Conservation (phyloP, 53 echinoderm and acorn worm species). For the Temnopleurus reevesii region DNA sequence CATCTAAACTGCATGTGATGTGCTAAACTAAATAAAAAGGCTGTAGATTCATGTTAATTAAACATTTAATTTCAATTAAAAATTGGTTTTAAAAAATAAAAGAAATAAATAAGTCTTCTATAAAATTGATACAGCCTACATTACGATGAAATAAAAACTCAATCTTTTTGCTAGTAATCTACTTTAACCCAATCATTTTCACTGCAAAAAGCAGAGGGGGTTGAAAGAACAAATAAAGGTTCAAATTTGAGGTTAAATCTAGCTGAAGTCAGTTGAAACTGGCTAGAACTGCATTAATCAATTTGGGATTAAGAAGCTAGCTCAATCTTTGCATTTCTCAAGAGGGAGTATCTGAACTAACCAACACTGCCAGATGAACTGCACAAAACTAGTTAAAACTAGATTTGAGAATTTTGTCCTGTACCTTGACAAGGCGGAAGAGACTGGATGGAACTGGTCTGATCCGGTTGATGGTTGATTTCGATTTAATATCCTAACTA, state of each 20-base stretch:
- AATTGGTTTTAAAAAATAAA: background rate
- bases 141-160: background rate
- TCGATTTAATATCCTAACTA: background rate
- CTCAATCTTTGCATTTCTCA: background rate
- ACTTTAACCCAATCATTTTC: background rate
- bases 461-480: slow-evolving; percentile 28
- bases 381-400: slow-evolving; percentile 26
- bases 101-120: background rate
- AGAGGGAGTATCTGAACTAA: background rate
- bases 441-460: slow-evolving; percentile 26
- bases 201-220: background rate
- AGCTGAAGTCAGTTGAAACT: background rate
- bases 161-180: background rate
- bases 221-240: too few species aligned
- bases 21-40: too few species aligned
- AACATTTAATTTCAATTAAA: background rate
- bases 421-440: slow-evolving; percentile 14
- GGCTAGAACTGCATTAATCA: background rate
- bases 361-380: slow-evolving; percentile 18
- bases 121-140: background rate
- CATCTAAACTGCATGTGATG: too few species aligned
- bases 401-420: background rate
- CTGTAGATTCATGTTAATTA: background rate
- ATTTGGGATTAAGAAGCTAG: background rate
- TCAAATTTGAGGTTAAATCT: background rate